phyloP scores from a whole-genome alignment of 2,888 invertebrate genomes.

The Bombylius major region DNA sequence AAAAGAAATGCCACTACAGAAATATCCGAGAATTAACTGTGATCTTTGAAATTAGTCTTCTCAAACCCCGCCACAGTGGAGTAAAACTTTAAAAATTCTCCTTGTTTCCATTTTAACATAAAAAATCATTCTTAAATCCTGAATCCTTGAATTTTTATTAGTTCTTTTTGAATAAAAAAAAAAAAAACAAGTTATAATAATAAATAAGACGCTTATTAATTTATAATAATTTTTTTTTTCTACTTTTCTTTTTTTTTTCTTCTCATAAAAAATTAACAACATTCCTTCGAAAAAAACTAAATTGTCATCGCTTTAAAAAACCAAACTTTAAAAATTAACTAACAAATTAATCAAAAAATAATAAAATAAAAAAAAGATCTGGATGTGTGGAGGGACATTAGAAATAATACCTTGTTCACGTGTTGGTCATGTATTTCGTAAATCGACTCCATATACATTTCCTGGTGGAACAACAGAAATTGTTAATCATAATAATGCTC shows the following conservation, averaged over 20 bases:
- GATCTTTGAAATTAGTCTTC: no score
- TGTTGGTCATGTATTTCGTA: constrained; percentile 94
- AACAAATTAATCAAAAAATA: constrained; percentile 58
- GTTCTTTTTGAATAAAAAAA: no score
- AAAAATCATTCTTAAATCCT: no score
- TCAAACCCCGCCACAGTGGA: no score
- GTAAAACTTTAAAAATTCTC: no score
- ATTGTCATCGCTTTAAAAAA: not conserved
- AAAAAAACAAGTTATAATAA: no score
- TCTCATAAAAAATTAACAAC: not conserved
- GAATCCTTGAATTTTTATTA: no score
- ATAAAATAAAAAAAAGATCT: constrained; percentile 49
- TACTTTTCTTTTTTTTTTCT: not conserved
- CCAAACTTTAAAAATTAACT: not conserved
- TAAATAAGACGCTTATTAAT: no score
- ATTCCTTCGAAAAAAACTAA: not conserved
- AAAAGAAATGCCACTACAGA: no score
- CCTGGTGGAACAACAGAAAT: constrained; percentile 94
- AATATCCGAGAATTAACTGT: no score
- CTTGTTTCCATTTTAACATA: no score
- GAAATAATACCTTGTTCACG: constrained; percentile 91
- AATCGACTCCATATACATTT: constrained; percentile 96
- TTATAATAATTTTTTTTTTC: not conserved
- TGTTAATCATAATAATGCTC: constrained; percentile 97
- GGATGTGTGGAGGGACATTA: constrained; percentile 94